Evolutionary conservation across 2,113 vertebrate genomes (phyloP).

Genomic region (Sphaerodactylus townsendi): DNA sequence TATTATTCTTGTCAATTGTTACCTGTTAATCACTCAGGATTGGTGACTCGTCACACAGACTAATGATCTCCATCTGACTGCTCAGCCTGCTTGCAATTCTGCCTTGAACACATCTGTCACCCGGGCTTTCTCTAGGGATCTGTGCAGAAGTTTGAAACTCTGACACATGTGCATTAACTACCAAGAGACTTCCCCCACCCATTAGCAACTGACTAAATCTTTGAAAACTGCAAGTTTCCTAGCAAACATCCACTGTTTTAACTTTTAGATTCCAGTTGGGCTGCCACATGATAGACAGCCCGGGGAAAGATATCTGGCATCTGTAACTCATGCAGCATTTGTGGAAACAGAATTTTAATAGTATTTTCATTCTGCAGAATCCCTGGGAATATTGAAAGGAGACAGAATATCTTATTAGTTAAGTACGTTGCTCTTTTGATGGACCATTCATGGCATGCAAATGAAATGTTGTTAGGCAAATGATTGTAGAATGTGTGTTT

Average conservation of each 20-base stretch:
- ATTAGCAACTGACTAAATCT: slow-evolving; percentile 55
- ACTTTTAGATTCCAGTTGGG: slow-evolving; percentile 42
- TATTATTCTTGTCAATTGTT: slow-evolving; percentile 34
- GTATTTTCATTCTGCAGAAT: slow-evolving; percentile 33
- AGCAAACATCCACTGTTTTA: slow-evolving; percentile 20
- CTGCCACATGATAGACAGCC: slow-evolving; percentile 54
- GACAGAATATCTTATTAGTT: slow-evolving; percentile 29
- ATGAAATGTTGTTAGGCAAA: neutral
- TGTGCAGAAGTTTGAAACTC: slow-evolving; percentile 47
- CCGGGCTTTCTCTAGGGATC: slow-evolving; percentile 47
- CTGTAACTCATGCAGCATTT: slow-evolving; percentile 14
- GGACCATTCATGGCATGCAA: slow-evolving; percentile 38
- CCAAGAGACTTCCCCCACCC: slow-evolving; percentile 63
- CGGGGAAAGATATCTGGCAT: slow-evolving; percentile 67
- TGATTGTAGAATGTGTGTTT: neutral
- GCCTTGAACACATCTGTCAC: slow-evolving; percentile 57
- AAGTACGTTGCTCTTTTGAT: slow-evolving; percentile 42
- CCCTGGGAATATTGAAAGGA: slow-evolving; percentile 20
- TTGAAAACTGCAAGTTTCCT: slow-evolving; percentile 22
- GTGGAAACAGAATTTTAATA: slow-evolving; percentile 9
- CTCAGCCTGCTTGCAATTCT: slow-evolving; percentile 14
- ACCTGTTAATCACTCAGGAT: slow-evolving; percentile 50
- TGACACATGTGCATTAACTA: slow-evolving; percentile 60
- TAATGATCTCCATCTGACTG: slow-evolving; percentile 52
- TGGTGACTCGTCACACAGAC: slow-evolving; percentile 19